Evolutionary conservation across 2,797 vertebrate genomes (phyloP).

Genomic region (Hippopotamyrus pictus): DNA sequence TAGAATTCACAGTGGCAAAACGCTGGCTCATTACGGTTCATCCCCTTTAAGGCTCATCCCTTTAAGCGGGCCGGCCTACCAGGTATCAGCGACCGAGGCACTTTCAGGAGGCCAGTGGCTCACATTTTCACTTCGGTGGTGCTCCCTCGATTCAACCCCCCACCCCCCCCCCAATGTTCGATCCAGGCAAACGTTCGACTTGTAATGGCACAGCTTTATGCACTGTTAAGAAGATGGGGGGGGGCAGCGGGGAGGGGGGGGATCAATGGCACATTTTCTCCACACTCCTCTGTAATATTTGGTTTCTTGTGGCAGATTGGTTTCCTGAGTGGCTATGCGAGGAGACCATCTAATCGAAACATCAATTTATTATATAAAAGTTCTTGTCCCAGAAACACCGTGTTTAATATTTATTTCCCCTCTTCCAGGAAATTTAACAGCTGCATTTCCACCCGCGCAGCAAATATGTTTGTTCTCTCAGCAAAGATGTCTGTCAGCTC

Average conservation of each 20-base stretch:
- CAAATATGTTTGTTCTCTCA: not conserved
- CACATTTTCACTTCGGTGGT: not conserved
- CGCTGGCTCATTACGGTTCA: not conserved
- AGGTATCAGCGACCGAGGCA: not conserved
- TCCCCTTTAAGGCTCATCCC: not conserved
- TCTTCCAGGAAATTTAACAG: slow-evolving; percentile 58
- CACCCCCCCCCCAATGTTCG: not conserved
- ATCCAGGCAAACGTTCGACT: not conserved
- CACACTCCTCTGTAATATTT: slow-evolving; percentile 65
- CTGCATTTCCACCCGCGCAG: slow-evolving; percentile 1
- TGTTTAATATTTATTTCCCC: slow-evolving; percentile 23
- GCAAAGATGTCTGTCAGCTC: not conserved
- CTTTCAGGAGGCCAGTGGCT: not conserved
- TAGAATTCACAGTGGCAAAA: not conserved
- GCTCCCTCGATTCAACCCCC: not conserved
- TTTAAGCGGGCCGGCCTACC: not conserved
- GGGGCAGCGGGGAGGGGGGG: slow-evolving; percentile 30
- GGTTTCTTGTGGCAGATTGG: slow-evolving; percentile 71
- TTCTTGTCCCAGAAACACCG: slow-evolving; percentile 43
- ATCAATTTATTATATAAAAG: slow-evolving; percentile 72
- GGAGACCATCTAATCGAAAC: slow-evolving; percentile 70
- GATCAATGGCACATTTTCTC: slow-evolving; percentile 66
- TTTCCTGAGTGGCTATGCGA: slow-evolving; percentile 66
- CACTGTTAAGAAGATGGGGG: slow-evolving; percentile 3
- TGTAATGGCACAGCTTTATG: slow-evolving; percentile 18